Percentiles rank a stretch among this genome's conserved stretches.
Conservation (phyloP, 1,140 invertebrate species). For the Drosophila willistoni region DNA sequence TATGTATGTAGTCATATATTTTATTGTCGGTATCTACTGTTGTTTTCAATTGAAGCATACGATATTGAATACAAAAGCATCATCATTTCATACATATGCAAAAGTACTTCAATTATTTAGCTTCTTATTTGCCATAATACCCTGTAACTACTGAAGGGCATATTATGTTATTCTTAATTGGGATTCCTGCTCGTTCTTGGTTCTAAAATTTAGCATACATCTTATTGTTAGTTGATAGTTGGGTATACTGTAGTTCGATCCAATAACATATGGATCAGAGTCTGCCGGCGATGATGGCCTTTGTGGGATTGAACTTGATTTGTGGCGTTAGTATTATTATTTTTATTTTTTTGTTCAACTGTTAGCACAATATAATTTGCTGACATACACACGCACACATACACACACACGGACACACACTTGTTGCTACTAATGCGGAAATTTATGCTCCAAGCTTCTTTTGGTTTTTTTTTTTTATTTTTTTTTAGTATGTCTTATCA, state of each 20-base stretch:
- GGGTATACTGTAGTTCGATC: background rate
- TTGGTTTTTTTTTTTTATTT: conserved; percentile 6
- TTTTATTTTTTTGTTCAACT: conserved; percentile 24
- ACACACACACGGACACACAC: conserved; percentile 5
- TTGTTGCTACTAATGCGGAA: conserved; percentile 68
- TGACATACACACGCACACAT: conserved; percentile 11
- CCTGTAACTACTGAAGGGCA: background rate
- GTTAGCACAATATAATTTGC: conserved; percentile 43
- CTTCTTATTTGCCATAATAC: background rate
- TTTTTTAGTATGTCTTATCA: conserved; percentile 51
- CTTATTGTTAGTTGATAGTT: background rate
- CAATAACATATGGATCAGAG: background rate
- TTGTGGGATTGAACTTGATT: conserved; percentile 65
- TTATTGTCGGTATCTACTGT: background rate
- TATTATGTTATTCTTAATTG: background rate
- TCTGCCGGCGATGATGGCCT: conserved; percentile 32
- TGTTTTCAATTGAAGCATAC: conserved; percentile 14
- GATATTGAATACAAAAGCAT: conserved; percentile 52
- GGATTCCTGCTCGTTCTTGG: no score
- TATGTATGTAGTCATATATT: background rate
- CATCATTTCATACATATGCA: background rate
- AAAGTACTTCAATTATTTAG: conserved; percentile 1
- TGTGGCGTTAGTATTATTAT: conserved; percentile 53
- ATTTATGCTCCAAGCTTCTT: conserved; percentile 59
- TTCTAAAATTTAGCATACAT: background rate